Base-by-base conservation (phyloP, 2,797 vertebrate genomes). In the Onychomys leucogaster region DNA sequence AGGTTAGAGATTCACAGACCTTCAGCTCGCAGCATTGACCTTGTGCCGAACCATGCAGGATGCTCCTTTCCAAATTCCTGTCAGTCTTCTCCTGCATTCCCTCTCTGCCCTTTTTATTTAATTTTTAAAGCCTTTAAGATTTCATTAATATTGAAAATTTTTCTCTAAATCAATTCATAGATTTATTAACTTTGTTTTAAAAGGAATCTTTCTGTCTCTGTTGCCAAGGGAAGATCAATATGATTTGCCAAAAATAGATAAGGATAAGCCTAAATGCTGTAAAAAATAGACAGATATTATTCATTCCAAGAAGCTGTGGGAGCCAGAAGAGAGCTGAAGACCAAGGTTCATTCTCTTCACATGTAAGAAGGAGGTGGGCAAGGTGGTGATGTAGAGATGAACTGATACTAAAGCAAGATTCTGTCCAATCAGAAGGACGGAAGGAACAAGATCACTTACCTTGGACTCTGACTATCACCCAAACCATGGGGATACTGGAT, bases 171-270 rank as follows among this genome's bases (percentile, higher is more conserved):
- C 88, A 55, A 46, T 87, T 77, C 71, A 81, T 90, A 95, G 57
- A 73, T 97, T 94, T 82, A 88, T 90, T 95, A 94, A 87, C 80
- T 96, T 73, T 75, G 75, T 89, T 94, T 97, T 95, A 69, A 97
- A 90, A 93, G 95, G 89, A 63, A 94, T 43, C 67, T 88, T 84
- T 67, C 75, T 77, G 29, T 67, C 77, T 89, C 91, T 9, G 29
- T 90, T 75, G 27, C 93, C 91, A 93, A 93, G n/a, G 41, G 71
- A 91, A 87, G 90, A 88, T 94, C 81, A 92, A 82, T 90, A 75
- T 16, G 17, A 82, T 82, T 95, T 92, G 61, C 94, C 82, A 75
- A 85, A 78, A 92, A 91, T 69, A 96, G 90, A 69, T 90, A 76
- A 93, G 83, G 83, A 2, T 83, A 59, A 91, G 89, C 86, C 27